Percentiles rank a stretch among this genome's conserved stretches.
These are phyloP conservation scores for Psophia crepitans DNA, from an alignment of 2,113 vertebrate species.

Conservation along the genomic window DNA sequence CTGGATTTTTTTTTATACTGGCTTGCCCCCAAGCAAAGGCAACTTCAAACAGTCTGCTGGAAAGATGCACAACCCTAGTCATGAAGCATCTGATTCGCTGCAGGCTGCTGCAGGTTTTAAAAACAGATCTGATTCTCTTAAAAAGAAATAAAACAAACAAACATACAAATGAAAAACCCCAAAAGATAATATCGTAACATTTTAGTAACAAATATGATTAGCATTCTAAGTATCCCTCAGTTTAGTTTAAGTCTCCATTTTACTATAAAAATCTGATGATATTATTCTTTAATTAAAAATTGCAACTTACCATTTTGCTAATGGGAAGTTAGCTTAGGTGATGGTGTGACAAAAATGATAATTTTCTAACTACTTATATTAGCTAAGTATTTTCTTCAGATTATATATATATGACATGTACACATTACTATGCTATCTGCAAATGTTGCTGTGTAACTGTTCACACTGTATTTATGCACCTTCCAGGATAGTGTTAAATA, in stretches of 20 bases:
- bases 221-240: background rate
- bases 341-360: background rate
- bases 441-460: background rate
- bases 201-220: background rate
- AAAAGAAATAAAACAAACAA: background rate
- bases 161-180: background rate
- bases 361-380: background rate
- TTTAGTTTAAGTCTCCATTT: background rate
- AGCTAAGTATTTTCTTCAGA: background rate
- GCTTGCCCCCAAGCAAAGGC: background rate
- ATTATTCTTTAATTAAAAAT: background rate
- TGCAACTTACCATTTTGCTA: background rate
- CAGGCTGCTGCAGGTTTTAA: background rate
- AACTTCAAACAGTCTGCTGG: constrained; percentile 15
- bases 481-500: background rate
- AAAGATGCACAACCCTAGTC: background rate
- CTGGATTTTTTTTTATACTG: background rate
- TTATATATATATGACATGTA: background rate
- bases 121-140: background rate
- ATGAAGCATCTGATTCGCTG: background rate
- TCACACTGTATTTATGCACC: background rate
- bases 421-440: background rate
- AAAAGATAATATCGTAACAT: background rate
- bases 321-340: background rate
- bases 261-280: background rate